Evolutionary conservation across 2,797 vertebrate species (phyloP).

Genomic region (Paguma larvata): DNA sequence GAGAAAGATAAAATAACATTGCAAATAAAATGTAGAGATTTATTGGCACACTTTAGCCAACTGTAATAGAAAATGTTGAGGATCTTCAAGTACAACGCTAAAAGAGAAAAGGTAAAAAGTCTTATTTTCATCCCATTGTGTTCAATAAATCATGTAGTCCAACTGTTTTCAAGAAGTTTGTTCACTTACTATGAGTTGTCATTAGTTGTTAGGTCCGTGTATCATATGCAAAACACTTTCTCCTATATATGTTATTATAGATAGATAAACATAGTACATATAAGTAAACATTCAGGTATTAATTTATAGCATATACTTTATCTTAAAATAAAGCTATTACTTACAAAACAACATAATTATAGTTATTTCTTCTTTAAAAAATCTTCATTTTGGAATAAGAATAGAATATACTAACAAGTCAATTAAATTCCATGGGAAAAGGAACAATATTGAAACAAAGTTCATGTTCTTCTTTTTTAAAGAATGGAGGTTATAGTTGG

Average conservation of each 20-base stretch:
- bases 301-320: slow-evolving; percentile 14
- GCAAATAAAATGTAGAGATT: slow-evolving; percentile 84
- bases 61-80: slow-evolving; percentile 82
- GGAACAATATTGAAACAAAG: slow-evolving; percentile 14
- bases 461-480: background rate
- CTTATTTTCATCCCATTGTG: slow-evolving; percentile 54
- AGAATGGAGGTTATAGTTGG: background rate
- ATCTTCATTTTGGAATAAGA: background rate
- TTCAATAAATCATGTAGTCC: slow-evolving; percentile 68
- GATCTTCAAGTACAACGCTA: slow-evolving; percentile 75
- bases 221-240: slow-evolving; percentile 39
- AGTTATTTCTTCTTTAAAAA: background rate
- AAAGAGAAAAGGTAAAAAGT: slow-evolving; percentile 78
- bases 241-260: background rate
- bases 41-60: slow-evolving; percentile 79
- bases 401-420: slow-evolving; percentile 14
- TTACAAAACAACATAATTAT: slow-evolving; percentile 12
- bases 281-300: background rate
- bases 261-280: background rate
- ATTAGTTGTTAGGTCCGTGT: slow-evolving; percentile 23
- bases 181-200: slow-evolving; percentile 49
- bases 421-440: slow-evolving; percentile 17
- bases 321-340: slow-evolving; percentile 74
- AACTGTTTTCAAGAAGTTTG: slow-evolving; percentile 64
- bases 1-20: slow-evolving; percentile 82